Evolutionary conservation across 2,113 vertebrate genomes (phyloP).

Genomic region (Leptosomus discolor): DNA sequence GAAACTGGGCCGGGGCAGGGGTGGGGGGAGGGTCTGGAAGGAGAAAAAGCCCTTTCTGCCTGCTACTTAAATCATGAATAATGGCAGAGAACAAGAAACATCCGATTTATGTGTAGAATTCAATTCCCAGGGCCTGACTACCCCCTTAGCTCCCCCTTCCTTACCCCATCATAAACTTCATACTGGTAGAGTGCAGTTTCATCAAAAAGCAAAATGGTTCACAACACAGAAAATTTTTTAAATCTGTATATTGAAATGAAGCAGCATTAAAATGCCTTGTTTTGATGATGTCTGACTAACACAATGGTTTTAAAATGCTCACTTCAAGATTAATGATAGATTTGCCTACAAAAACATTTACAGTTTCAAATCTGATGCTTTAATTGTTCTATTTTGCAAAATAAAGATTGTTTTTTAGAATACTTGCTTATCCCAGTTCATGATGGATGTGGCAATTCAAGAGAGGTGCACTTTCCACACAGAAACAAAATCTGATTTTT

Average conservation of each 20-base stretch:
- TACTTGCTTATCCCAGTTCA: neutral
- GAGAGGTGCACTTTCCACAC: neutral
- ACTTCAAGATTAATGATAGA: neutral
- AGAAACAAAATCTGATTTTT: neutral
- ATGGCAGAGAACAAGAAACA: neutral
- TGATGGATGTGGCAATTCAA: accelerated
- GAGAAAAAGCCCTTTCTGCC: neutral
- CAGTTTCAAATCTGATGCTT: neutral
- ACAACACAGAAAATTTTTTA: neutral
- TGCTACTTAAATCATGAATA: neutral
- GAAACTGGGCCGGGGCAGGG: neutral
- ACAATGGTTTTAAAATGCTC: neutral
- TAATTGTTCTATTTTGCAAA: neutral
- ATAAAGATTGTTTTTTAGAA: neutral
- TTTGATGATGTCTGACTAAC: neutral
- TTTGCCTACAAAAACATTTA: neutral
- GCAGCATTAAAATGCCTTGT: neutral
- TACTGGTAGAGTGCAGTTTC: neutral
- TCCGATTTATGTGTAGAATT: neutral
- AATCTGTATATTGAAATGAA: neutral
- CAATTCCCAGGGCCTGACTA: neutral
- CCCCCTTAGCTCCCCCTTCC: neutral
- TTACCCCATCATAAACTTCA: neutral
- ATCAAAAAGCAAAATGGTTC: neutral
- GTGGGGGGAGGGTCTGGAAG: neutral